Base-by-base conservation (phyloP, 1,140 invertebrate species). In the Drosophila athabasca region DNA sequence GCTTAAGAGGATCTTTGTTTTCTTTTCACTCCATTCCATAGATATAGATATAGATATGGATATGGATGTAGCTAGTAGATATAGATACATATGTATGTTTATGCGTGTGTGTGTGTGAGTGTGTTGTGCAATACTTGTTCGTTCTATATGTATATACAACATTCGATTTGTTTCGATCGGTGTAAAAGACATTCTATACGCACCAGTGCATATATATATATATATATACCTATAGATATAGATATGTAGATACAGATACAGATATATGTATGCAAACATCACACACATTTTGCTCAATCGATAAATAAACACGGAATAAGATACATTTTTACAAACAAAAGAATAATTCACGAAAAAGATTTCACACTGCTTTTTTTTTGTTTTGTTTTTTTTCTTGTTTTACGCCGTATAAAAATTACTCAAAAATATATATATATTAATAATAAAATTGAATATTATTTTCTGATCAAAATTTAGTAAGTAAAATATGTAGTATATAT, bases 271-370 rank as follows among this genome's bases (percentile, higher is more conserved):
- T 73, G 70, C 70, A 62, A 19, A 51, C 29, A 51, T 64, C 69
- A 70, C 70, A 70, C 70, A 73, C 70, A 73, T 73, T 22, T 22
- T 39, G 13, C 69, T 73, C 66, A 69, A 50, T 58, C 24, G 49
- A 48, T 35, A 69, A 77, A 72, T 62, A 59, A 51, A 72, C 24
- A 26, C 24, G 31, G 2, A 31, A 9, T 31, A 31, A 8, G 31
- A 9, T 35, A 46, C 57, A 53, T 66, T 78, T 39, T 59, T 26
- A 26, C 24, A 26, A 26, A 26, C 11, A 11, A 73, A 45, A 51
- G 69, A 41, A 73, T 79, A 88, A 88, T 88, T 87, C 83, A 87
- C 84, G 83, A 83, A 88, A 76, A 83, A 84, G 58, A 60, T 88
- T 88, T 79, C 83, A 88, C 78, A 73, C 84, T 76, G 58, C 44